A percentile compares a stretch with the other conserved stretches of the same genome.
phyloP scores from a whole-genome alignment of 2,888 invertebrate species.

The Ethmia dodecea region DNA sequence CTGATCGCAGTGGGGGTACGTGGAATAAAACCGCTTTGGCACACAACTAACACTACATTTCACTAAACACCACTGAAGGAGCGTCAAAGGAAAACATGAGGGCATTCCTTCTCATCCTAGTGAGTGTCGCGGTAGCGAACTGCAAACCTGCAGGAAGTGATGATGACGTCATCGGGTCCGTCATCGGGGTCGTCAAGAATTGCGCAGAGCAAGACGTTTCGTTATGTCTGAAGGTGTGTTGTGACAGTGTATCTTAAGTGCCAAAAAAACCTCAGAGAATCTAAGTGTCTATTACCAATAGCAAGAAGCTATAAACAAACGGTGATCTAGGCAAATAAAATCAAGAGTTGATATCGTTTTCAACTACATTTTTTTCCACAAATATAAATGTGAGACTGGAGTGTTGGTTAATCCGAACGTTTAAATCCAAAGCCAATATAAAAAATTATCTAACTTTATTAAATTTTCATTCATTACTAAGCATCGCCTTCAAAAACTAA shows the following conservation, averaged over 20 bases:
- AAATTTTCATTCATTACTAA: too few relatives aligned
- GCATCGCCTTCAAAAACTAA: too few relatives aligned
- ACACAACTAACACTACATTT: constrained; percentile 54
- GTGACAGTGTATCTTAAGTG: constrained; percentile 28
- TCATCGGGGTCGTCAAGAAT: constrained; percentile 81
- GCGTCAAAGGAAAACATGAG: constrained; percentile 47
- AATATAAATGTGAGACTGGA: too few relatives aligned
- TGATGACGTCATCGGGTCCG: constrained; percentile 77
- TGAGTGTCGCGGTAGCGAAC: constrained; percentile 66
- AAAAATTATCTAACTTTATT: too few relatives aligned
- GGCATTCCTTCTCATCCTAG: constrained; percentile 60
- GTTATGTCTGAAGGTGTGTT: constrained; percentile 85
- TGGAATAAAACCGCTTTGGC: constrained; percentile 62
- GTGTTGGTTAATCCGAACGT: too few relatives aligned
- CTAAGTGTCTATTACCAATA: too few relatives aligned
- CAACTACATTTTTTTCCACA: too few relatives aligned
- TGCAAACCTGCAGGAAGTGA: constrained; percentile 72
- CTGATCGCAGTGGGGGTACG: constrained; percentile 51
- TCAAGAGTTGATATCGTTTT: too few relatives aligned
- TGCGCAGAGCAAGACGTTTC: constrained; percentile 83
- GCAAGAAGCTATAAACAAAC: too few relatives aligned
- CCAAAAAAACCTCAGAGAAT: too few relatives aligned
- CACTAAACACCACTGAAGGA: constrained; percentile 40
- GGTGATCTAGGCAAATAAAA: too few relatives aligned
- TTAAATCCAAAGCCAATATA: too few relatives aligned